These are phyloP conservation scores for Trichonephila inaurata DNA, from an alignment of 1,140 invertebrate genomes.

Conservation along the genomic window DNA sequence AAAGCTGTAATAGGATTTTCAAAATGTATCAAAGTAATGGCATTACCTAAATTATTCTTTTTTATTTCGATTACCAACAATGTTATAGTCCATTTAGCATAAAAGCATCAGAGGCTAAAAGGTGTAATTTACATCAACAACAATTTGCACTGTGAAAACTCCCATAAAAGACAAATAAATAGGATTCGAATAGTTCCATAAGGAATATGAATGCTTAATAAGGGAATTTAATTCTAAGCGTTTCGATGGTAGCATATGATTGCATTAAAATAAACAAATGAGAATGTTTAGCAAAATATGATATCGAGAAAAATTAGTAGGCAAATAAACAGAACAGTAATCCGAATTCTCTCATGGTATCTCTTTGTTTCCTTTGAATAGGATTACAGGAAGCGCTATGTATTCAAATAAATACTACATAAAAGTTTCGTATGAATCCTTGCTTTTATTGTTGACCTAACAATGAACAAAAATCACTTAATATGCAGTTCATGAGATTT, in stretches of 20 bases:
- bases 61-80: too few relatives aligned
- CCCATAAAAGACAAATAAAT: not conserved
- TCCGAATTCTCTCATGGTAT: not conserved
- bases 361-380: not conserved
- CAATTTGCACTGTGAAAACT: not conserved
- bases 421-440: conserved; percentile 1
- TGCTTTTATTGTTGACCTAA: not conserved
- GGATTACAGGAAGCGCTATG: not conserved
- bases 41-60: too few relatives aligned
- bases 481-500: conserved; percentile 56
- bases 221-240: not conserved
- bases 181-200: not conserved
- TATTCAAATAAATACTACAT: not conserved
- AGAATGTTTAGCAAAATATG: not conserved
- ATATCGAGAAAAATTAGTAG: not conserved
- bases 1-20: too few relatives aligned
- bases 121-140: not conserved
- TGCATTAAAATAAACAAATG: conserved; percentile 10
- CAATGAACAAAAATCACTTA: conserved; percentile 33
- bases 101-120: too few relatives aligned
- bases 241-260: not conserved
- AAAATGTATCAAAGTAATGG: too few relatives aligned
- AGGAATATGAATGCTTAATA: not conserved
- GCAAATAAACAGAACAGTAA: not conserved
- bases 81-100: too few relatives aligned